Percentiles rank a stretch among this genome's conserved stretches.
Conservation (phyloP, 2,113 vertebrate genomes). For the Paracanthobrama guichenoti region DNA sequence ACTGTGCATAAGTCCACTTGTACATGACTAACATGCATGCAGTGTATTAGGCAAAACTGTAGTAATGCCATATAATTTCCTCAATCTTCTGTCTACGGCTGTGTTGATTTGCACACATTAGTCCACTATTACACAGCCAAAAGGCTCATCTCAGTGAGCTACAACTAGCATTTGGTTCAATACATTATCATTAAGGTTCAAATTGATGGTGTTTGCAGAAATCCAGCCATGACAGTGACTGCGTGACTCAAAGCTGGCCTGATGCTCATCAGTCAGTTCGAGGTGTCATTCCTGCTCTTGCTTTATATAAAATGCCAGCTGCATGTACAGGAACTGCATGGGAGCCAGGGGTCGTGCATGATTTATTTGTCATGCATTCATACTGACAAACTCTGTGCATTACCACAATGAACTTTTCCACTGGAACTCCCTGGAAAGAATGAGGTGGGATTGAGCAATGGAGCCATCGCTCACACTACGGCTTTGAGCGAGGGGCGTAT, state of each 20-base stretch:
- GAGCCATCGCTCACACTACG: conserved; percentile 42
- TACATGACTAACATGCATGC: not conserved
- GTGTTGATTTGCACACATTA: not conserved
- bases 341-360: conserved; percentile 10
- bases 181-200: not conserved
- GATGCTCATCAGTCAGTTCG: conserved; percentile 40
- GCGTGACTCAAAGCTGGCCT: conserved; percentile 5
- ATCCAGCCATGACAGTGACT: not conserved
- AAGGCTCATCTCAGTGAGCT: not conserved
- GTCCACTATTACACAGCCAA: not conserved
- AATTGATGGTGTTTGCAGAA: not conserved
- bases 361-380: conserved; percentile 60
- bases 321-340: conserved; percentile 42
- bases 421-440: conserved; percentile 50
- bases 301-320: conserved; percentile 45
- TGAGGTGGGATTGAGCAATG: conserved; percentile 42
- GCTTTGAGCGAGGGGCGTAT: conserved; percentile 10
- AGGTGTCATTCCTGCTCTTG: conserved; percentile 31
- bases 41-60: not conserved
- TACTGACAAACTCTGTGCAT: conserved; percentile 47
- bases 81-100: not conserved
- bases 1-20: not conserved
- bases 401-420: conserved; percentile 45
- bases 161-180: not conserved
- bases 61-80: not conserved